Percentiles rank a stretch among this genome's conserved stretches.
phyloP scores from a whole-genome alignment of 2,888 invertebrate species.

The Cremastobaeus sp. region DNA sequence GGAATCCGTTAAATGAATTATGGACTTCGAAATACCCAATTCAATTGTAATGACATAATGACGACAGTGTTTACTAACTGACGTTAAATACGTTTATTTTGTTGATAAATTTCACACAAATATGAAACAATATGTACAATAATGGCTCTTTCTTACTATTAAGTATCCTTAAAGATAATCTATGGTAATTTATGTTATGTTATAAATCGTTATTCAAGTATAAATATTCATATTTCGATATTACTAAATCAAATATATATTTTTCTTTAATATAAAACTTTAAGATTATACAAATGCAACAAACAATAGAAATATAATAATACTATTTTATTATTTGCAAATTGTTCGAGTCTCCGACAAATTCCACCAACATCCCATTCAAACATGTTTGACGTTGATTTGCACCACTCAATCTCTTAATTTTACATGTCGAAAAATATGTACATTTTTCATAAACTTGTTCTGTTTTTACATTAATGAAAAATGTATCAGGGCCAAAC shows the following conservation, averaged over 20 bases:
- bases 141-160: too few species aligned
- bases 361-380: conserved; percentile 39
- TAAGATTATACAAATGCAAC: conserved; percentile 10
- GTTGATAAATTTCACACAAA: background rate
- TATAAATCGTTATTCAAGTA: too few species aligned
- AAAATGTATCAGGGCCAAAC: background rate
- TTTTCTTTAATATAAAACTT: too few species aligned
- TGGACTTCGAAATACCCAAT: conserved; percentile 13
- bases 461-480: conserved; percentile 1
- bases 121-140: too few species aligned
- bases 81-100: conserved; percentile 16
- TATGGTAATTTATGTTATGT: too few species aligned
- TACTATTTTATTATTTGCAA: conserved; percentile 20
- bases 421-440: background rate
- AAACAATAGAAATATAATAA: conserved; percentile 25
- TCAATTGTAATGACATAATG: conserved; percentile 26
- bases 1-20: conserved; percentile 43
- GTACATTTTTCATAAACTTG: conserved; percentile 2
- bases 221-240: too few species aligned
- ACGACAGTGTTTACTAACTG: background rate
- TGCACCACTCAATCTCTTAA: background rate
- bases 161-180: too few species aligned
- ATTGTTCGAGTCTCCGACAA: conserved; percentile 29
- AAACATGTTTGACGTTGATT: conserved; percentile 1
- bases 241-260: too few species aligned